phyloP scores from a whole-genome alignment of 92 coral and sea anemone species.

The Diadumene lineata region DNA sequence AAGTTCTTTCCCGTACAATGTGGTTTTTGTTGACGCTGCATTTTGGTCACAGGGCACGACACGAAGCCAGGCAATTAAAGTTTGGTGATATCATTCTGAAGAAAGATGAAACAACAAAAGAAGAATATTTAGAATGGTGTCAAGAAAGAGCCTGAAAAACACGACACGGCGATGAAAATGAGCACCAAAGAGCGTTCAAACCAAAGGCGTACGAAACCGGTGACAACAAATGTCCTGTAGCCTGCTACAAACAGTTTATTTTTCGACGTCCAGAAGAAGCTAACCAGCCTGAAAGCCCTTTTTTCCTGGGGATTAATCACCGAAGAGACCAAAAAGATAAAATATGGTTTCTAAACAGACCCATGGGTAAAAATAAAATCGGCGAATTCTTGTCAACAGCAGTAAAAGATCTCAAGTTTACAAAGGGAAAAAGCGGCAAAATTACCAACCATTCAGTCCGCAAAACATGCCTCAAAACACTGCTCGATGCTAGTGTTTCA shows the following conservation, averaged over 20 bases:
- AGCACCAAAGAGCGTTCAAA: conserved; percentile 12
- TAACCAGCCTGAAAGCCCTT: conserved; percentile 17
- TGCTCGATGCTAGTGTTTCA: conserved; percentile 9
- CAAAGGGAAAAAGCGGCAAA: conserved; percentile 6
- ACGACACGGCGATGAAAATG: conserved; percentile 43
- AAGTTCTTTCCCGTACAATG: conserved; percentile 45
- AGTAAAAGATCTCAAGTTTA: conserved; percentile 3
- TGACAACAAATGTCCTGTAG: conserved; percentile 31
- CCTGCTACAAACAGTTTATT: conserved; percentile 34
- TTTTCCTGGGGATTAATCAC: conserved; percentile 32
- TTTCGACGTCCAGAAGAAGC: conserved; percentile 16
- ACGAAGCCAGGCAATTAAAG: conserved; percentile 36
- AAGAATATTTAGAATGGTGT: conserved; percentile 39
- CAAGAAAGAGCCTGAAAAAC: conserved; percentile 32
- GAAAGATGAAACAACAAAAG: conserved; percentile 26
- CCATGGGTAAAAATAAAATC: conserved; percentile 29
- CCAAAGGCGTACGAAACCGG: conserved; percentile 13
- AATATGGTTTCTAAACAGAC: conserved; percentile 26
- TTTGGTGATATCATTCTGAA: conserved; percentile 31
- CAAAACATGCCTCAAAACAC: conserved; percentile 32
- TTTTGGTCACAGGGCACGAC: conserved; percentile 40
- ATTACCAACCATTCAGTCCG: conserved; percentile 17
- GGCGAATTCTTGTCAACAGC: conserved; percentile 7
- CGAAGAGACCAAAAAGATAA: not conserved
- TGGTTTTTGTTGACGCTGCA: conserved; percentile 38